Evolutionary conservation across 2,113 vertebrate species (phyloP).

Genomic region (Crotophaga sulcirostris): DNA sequence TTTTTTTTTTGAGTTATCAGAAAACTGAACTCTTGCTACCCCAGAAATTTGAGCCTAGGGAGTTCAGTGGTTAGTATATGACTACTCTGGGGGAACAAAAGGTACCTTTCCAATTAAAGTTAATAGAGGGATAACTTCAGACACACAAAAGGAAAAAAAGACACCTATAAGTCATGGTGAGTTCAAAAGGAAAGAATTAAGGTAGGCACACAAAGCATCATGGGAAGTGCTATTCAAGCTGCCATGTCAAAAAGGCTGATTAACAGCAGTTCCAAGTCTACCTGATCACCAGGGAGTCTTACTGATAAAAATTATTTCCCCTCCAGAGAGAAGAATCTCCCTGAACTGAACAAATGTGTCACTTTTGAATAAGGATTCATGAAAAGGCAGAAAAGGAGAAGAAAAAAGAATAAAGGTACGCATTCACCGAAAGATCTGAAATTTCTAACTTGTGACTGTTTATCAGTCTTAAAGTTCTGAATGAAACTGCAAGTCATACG

Average conservation of each 20-base stretch:
- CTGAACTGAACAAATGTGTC: slow-evolving; percentile 80
- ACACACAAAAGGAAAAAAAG: slow-evolving; percentile 81
- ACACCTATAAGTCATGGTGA: slow-evolving; percentile 79
- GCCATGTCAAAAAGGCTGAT: slow-evolving; percentile 81
- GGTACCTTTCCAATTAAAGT: slow-evolving; percentile 84
- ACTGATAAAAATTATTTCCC: slow-evolving; percentile 83
- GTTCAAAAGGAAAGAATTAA: slow-evolving; percentile 84
- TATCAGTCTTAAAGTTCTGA: slow-evolving; percentile 59
- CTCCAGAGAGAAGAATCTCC: slow-evolving; percentile 79
- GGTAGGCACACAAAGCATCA: slow-evolving; percentile 80
- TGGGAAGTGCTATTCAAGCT: slow-evolving; percentile 83
- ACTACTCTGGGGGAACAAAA: slow-evolving; percentile 80
- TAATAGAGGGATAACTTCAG: slow-evolving; percentile 83
- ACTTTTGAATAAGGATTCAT: slow-evolving; percentile 79
- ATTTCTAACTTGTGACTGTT: slow-evolving; percentile 66
- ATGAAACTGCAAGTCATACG: slow-evolving; percentile 52
- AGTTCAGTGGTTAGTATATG: slow-evolving; percentile 77
- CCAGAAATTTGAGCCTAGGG: slow-evolving; percentile 74
- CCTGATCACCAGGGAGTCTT: slow-evolving; percentile 84
- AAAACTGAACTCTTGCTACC: slow-evolving; percentile 75
- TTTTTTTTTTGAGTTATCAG: slow-evolving; percentile 41
- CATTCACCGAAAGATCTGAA: slow-evolving; percentile 67
- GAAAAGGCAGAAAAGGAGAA: slow-evolving; percentile 67
- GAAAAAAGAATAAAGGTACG: slow-evolving; percentile 70
- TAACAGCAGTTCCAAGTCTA: slow-evolving; percentile 80